Percentiles rank a stretch among this genome's conserved stretches.
These are phyloP conservation scores for Heliconius ismenius DNA, from an alignment of 2,888 invertebrate species.

Conservation along the genomic window DNA sequence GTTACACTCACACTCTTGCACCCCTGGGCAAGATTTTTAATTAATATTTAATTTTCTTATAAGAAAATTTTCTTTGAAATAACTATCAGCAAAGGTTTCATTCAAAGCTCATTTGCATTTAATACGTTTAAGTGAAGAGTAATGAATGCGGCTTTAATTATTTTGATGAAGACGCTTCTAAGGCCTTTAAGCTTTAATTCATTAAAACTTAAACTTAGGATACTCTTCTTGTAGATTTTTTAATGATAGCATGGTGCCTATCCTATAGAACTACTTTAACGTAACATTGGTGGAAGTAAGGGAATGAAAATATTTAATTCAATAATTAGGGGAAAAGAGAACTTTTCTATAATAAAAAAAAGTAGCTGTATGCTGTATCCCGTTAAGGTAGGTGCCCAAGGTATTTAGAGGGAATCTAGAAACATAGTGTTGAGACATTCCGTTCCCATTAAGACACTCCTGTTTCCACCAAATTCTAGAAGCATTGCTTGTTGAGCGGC, in stretches of 20 bases:
- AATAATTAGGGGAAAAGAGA: too few species aligned
- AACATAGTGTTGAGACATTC: not conserved
- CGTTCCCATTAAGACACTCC: not conserved
- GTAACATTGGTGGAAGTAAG: too few species aligned
- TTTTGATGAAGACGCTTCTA: slow-evolving; percentile 14
- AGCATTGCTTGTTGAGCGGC: not conserved
- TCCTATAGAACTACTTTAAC: too few species aligned
- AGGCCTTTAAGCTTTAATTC: slow-evolving; percentile 6
- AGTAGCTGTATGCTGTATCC: not conserved
- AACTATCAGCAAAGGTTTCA: not conserved
- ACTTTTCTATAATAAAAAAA: too few species aligned
- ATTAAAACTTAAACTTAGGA: slow-evolving; percentile 3
- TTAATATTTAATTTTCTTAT: not conserved
- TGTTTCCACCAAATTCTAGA: not conserved
- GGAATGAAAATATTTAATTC: too few species aligned
- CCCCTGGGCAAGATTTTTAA: too few species aligned
- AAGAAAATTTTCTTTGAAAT: not conserved
- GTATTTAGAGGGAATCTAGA: not conserved
- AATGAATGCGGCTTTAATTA: slow-evolving; percentile 25
- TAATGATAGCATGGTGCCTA: not conserved
- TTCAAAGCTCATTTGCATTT: slow-evolving; percentile 21
- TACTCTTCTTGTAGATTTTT: slow-evolving; percentile 6
- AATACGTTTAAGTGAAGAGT: slow-evolving; percentile 21
- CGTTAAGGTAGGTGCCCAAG: not conserved
- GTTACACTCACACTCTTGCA: not conserved